A percentile compares a stretch with the other conserved stretches of the same genome.
Conservation (phyloP, 2,797 vertebrate species). For the Coccyzus lansbergi region DNA sequence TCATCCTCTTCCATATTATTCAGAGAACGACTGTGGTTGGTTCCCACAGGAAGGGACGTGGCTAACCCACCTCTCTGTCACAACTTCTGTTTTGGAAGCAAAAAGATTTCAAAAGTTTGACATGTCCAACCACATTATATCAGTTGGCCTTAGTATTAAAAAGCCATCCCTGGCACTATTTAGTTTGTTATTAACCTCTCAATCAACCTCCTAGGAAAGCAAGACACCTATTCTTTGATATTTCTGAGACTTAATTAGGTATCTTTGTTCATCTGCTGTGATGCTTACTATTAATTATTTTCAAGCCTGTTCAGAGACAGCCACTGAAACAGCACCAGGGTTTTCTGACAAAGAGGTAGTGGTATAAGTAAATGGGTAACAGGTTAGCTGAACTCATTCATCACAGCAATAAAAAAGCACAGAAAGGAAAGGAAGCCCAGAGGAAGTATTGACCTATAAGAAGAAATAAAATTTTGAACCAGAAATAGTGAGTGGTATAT, state of each 20-base stretch:
- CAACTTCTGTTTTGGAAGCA: neutral
- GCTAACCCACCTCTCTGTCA: neutral
- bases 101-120: neutral
- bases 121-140: neutral
- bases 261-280: neutral
- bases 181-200: neutral
- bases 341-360: neutral
- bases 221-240: neutral
- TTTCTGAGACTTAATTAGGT: neutral
- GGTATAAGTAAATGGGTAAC: neutral
- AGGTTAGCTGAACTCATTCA: neutral
- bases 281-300: slow-evolving; percentile 23
- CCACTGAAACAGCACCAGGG: neutral
- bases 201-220: neutral
- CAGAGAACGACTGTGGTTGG: neutral
- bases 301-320: neutral
- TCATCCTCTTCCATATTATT: neutral
- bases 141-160: neutral
- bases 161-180: neutral
- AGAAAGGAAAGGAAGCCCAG: neutral
- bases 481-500: neutral
- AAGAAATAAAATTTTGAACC: neutral
- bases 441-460: neutral
- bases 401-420: neutral
- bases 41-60: neutral